Evolutionary conservation across 1,140 invertebrate genomes (phyloP).

Genomic region (Pogonus chalceus): DNA sequence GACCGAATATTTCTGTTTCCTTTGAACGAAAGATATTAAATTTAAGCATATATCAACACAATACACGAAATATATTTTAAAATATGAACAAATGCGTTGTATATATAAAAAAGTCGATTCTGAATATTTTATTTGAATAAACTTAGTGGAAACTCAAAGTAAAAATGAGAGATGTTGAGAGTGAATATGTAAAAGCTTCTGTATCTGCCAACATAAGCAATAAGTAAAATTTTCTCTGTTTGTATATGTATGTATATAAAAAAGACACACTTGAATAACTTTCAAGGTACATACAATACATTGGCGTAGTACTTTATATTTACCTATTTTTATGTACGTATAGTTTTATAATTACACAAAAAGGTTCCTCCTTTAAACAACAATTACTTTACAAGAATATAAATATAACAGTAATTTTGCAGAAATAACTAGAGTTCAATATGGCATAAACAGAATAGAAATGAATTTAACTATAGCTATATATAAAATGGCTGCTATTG

Average conservation of each 20-base stretch:
- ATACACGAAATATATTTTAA: background rate
- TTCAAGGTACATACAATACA: background rate
- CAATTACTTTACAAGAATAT: too few species aligned
- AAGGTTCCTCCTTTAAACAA: too few species aligned
- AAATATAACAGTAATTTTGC: too few species aligned
- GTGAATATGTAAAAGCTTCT: background rate
- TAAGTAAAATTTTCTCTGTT: background rate
- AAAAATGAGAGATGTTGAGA: background rate
- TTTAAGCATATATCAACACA: background rate
- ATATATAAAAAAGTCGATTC: background rate
- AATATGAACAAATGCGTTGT: background rate
- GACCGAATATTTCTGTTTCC: background rate
- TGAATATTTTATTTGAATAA: too few species aligned
- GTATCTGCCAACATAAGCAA: background rate
- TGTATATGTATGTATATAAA: background rate
- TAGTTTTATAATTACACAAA: too few species aligned
- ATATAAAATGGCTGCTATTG: too few species aligned
- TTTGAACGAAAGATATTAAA: background rate
- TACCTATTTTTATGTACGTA: background rate
- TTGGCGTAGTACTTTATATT: background rate
- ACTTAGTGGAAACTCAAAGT: too few species aligned
- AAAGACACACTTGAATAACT: background rate
- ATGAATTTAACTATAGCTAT: background rate
- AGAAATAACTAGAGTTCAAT: too few species aligned
- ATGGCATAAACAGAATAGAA: background rate